Conservation (phyloP, 2,113 vertebrate genomes). For the Gymnorhina tibicen region DNA sequence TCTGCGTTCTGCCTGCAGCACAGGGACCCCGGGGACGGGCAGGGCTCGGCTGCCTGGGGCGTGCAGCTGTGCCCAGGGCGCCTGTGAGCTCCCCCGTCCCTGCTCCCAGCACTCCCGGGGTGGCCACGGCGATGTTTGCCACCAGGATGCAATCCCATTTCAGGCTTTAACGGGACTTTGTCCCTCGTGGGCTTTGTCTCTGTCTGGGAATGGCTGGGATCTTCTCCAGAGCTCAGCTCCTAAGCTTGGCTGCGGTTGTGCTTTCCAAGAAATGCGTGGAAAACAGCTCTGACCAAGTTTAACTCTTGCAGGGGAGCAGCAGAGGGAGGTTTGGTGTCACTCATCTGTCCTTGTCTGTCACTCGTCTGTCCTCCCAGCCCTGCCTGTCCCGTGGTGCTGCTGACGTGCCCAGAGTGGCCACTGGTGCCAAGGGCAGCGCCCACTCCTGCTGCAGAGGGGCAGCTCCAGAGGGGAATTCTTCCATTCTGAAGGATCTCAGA, state of each 20-base stretch:
- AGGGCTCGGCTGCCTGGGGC: background rate
- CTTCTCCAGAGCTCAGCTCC: background rate
- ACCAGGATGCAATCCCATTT: background rate
- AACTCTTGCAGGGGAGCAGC: background rate
- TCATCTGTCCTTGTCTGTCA: too few relatives aligned
- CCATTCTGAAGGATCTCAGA: background rate
- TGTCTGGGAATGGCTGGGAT: background rate
- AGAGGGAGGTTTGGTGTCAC: background rate
- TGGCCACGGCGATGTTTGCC: background rate
- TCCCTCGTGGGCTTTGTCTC: background rate
- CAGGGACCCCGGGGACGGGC: background rate
- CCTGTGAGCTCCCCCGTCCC: background rate
- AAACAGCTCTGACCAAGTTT: background rate
- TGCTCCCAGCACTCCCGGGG: fast-evolving
- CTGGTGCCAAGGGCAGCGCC: background rate
- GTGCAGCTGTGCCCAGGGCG: background rate
- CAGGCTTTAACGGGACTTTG: background rate
- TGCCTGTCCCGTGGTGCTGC: background rate
- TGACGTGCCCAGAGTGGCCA: background rate
- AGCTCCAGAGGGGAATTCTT: background rate
- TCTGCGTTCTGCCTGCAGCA: conserved; percentile 3
- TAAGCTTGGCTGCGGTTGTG: background rate
- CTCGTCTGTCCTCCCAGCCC: background rate
- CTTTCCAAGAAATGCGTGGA: background rate
- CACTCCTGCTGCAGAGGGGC: background rate